Conservation (phyloP, 1,140 invertebrate species). For the Anagrus nilaparvatae region DNA sequence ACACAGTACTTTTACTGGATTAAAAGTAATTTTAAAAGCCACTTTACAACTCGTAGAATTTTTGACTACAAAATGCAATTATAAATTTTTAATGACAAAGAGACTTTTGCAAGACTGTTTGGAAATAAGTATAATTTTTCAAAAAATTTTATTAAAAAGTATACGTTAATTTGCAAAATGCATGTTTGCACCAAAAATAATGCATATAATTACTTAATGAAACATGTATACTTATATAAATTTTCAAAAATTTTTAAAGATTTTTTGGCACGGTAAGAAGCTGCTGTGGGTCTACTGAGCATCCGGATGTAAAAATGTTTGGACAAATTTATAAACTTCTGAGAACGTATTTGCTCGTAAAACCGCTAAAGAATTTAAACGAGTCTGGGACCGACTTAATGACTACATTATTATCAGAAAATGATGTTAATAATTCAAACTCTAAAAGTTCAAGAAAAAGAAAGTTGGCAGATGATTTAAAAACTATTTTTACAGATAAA, state of each 20-base stretch:
- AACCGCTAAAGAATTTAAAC: slow-evolving; percentile 10
- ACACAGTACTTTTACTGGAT: background rate
- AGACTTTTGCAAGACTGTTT: no score
- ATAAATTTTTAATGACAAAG: slow-evolving; percentile 11
- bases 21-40: slow-evolving; percentile 5
- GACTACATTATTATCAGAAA: background rate
- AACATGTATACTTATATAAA: background rate
- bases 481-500: background rate
- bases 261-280: slow-evolving; percentile 13
- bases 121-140: slow-evolving; percentile 9
- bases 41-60: slow-evolving; percentile 10
- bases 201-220: background rate
- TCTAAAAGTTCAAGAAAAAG: background rate
- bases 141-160: no score
- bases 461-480: background rate
- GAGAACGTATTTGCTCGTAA: slow-evolving; percentile 9
- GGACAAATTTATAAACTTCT: slow-evolving; percentile 11
- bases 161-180: no score
- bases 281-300: slow-evolving; percentile 13
- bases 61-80: slow-evolving; percentile 1
- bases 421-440: background rate
- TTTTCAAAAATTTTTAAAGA: slow-evolving; percentile 10
- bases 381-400: slow-evolving; percentile 6
- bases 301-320: slow-evolving; percentile 12
- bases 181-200: no score